phyloP scores from a whole-genome alignment of 2,797 vertebrate genomes.

The Melanotaenia boesemani region DNA sequence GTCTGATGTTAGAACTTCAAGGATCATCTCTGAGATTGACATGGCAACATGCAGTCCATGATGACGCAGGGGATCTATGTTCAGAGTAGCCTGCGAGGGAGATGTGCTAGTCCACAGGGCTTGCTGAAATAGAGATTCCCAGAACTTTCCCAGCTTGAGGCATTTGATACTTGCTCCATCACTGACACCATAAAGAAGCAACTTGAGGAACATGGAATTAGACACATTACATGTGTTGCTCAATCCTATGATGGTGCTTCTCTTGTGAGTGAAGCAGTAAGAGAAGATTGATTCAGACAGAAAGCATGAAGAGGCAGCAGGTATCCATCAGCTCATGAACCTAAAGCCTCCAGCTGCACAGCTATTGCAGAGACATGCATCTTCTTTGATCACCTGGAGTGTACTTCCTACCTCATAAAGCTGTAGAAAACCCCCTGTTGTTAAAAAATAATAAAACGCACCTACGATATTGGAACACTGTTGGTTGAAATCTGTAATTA shows the following conservation, averaged over 20 bases:
- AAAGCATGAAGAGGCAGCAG: conserved; percentile 1
- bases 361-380: background rate
- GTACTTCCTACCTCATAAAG: background rate
- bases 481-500: background rate
- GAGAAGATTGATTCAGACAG: background rate
- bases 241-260: background rate
- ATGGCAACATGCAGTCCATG: background rate
- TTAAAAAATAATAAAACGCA: background rate
- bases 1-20: conserved; percentile 14
- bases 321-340: background rate
- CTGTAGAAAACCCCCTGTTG: background rate
- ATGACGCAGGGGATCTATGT: conserved; percentile 3
- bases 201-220: conserved; percentile 1
- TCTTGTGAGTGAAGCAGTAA: background rate
- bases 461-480: background rate
- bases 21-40: conserved; percentile 7
- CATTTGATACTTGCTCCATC: conserved; percentile 4
- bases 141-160: conserved; percentile 1
- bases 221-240: background rate
- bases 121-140: conserved; percentile 5
- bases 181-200: background rate
- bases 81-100: background rate
- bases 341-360: background rate
- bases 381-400: background rate
- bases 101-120: background rate